These are phyloP conservation scores for Lampris incognitus DNA, from an alignment of 2,113 vertebrate species.

Conservation along the genomic window DNA sequence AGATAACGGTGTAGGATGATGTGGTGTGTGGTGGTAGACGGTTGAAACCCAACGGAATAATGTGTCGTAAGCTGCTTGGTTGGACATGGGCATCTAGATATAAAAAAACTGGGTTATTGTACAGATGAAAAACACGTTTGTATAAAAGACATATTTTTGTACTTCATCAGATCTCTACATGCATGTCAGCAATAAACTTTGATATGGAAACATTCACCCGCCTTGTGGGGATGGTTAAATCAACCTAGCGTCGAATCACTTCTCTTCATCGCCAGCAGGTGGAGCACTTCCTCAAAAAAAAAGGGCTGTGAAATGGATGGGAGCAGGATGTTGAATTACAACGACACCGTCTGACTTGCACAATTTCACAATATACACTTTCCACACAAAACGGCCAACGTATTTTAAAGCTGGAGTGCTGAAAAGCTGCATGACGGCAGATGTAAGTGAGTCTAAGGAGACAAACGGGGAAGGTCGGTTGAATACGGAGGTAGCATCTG, in stretches of 20 bases:
- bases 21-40: constrained; percentile 58
- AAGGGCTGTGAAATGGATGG: not conserved
- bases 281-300: constrained; percentile 52
- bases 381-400: not conserved
- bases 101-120: constrained; percentile 86
- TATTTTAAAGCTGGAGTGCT: not conserved
- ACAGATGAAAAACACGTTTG: constrained; percentile 90
- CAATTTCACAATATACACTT: not conserved
- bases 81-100: constrained; percentile 76
- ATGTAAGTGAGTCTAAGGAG: not conserved
- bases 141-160: constrained; percentile 99
- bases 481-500: not conserved
- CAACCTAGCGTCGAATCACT: not conserved
- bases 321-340: not conserved
- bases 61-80: constrained; percentile 81
- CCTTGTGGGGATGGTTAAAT: not conserved
- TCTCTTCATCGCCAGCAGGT: constrained; percentile 56
- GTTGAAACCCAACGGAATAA: constrained; percentile 75
- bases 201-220: constrained; percentile 79
- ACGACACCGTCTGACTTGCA: not conserved
- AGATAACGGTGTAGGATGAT: constrained; percentile 59
- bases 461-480: not conserved
- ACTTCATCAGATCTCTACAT: constrained; percentile 95
- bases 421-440: not conserved
- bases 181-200: constrained; percentile 99